Evolutionary conservation across 2,797 vertebrate genomes (phyloP).

Genomic region (Falco peregrinus): DNA sequence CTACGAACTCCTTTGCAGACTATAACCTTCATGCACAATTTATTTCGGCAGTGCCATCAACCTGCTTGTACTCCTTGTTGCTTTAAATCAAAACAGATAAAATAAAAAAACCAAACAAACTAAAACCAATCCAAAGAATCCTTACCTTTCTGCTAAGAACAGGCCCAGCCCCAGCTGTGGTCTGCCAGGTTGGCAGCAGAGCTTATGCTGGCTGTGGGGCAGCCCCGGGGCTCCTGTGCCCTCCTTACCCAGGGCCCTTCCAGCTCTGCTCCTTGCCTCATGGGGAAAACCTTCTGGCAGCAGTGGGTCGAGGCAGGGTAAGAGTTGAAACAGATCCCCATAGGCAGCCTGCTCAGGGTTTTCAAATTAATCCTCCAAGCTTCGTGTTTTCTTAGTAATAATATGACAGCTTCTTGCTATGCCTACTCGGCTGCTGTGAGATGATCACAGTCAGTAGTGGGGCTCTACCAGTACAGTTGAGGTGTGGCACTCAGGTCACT

Average conservation of each 20-base stretch:
- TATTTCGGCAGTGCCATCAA: neutral
- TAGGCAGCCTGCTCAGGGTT: neutral
- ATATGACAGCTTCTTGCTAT: neutral
- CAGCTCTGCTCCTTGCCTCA: neutral
- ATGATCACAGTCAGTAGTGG: accelerated
- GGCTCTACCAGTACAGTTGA: neutral
- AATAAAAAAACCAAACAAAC: too few relatives aligned
- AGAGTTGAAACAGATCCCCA: neutral
- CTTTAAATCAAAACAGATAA: neutral
- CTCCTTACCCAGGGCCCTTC: neutral
- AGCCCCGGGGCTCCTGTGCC: neutral
- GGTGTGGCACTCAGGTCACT: neutral
- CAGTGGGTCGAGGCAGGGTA: neutral
- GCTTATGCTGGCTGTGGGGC: neutral
- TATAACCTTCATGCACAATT: neutral
- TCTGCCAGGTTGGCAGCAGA: neutral
- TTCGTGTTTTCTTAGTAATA: neutral
- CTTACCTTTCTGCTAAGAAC: neutral
- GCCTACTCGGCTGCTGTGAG: neutral
- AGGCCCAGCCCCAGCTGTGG: neutral
- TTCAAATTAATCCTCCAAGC: neutral
- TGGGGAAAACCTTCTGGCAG: neutral
- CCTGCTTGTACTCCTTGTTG: neutral
- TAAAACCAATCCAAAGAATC: neutral
- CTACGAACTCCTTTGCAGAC: neutral